phyloP scores from a whole-genome alignment of 2,888 invertebrate genomes.

The Xylota sylvarum region DNA sequence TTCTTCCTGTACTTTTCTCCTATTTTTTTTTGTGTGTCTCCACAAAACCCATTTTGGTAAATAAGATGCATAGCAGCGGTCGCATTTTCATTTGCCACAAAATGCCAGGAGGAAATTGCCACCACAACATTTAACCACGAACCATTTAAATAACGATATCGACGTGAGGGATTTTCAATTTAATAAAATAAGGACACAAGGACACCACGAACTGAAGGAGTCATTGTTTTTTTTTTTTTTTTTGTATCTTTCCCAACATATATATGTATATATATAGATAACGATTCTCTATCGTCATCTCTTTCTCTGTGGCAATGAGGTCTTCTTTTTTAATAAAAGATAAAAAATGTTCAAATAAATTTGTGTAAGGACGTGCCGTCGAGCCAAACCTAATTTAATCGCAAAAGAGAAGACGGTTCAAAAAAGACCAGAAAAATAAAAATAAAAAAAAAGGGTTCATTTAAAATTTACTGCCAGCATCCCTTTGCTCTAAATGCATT shows the following conservation, averaged over 20 bases:
- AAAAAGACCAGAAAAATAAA: slow-evolving; percentile 6
- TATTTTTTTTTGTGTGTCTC: background rate
- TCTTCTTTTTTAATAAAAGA: slow-evolving; percentile 50
- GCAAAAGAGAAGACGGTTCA: slow-evolving; percentile 37
- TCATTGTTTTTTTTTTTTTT: slow-evolving; percentile 8
- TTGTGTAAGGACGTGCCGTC: slow-evolving; percentile 66
- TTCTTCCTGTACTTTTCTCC: slow-evolving; percentile 1
- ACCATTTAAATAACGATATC: slow-evolving; percentile 75
- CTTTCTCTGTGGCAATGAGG: slow-evolving; percentile 20
- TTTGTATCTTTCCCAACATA: slow-evolving; percentile 9
- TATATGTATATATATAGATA: slow-evolving; percentile 54
- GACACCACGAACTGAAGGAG: slow-evolving; percentile 24
- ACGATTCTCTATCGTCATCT: slow-evolving; percentile 45
- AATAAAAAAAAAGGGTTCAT: slow-evolving; percentile 44
- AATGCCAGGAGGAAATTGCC: slow-evolving; percentile 42
- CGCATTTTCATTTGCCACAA: slow-evolving; percentile 49
- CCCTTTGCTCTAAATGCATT: slow-evolving; percentile 39
- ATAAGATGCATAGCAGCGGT: slow-evolving; percentile 62
- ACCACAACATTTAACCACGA: slow-evolving; percentile 69
- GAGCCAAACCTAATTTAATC: slow-evolving; percentile 70
- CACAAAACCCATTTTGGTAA: slow-evolving; percentile 61
- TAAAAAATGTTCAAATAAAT: slow-evolving; percentile 63
- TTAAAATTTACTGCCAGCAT: slow-evolving; percentile 52
- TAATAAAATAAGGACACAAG: slow-evolving; percentile 70
- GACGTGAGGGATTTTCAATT: slow-evolving; percentile 75